A percentile compares a stretch with the other conserved stretches of the same genome.
Evolutionary conservation across 2,888 invertebrate species (phyloP).

Genomic region (Meteorus colon): DNA sequence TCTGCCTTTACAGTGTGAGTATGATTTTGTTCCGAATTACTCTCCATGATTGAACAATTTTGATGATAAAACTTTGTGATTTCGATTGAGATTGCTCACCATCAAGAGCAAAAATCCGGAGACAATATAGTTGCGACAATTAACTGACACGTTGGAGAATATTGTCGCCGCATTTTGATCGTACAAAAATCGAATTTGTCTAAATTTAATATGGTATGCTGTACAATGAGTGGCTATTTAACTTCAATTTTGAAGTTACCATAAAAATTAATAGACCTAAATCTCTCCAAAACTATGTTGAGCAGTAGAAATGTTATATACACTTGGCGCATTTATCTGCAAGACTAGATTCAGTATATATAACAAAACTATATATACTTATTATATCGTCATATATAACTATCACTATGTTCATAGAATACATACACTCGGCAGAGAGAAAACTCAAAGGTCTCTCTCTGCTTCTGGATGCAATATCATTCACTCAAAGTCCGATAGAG

Average conservation of each 20-base stretch:
- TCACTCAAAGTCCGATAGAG: not conserved
- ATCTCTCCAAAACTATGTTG: not conserved
- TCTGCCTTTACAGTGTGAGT: conserved; percentile 53
- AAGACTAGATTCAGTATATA: not conserved
- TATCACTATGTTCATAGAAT: too few species aligned
- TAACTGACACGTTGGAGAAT: conserved; percentile 22
- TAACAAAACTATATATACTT: too few species aligned
- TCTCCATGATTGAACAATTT: conserved; percentile 58
- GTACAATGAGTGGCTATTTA: not conserved
- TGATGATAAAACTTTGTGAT: conserved; percentile 2
- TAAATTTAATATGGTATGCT: not conserved
- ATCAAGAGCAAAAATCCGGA: conserved; percentile 27
- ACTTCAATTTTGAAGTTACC: not conserved
- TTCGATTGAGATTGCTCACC: conserved; percentile 23
- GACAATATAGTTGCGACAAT: conserved; percentile 26
- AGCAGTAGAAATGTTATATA: not conserved
- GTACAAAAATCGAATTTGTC: not conserved
- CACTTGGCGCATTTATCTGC: not conserved
- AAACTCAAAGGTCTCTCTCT: too few species aligned
- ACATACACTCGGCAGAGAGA: too few species aligned
- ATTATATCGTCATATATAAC: too few species aligned
- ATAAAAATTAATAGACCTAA: not conserved
- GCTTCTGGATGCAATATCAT: too few species aligned
- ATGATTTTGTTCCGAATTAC: conserved; percentile 54
- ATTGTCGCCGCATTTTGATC: conserved; percentile 37